A percentile compares a stretch with the other conserved stretches of the same genome.
Evolutionary conservation across 2,113 vertebrate species (phyloP).

Genomic region (Andinoacara biseriatus): DNA sequence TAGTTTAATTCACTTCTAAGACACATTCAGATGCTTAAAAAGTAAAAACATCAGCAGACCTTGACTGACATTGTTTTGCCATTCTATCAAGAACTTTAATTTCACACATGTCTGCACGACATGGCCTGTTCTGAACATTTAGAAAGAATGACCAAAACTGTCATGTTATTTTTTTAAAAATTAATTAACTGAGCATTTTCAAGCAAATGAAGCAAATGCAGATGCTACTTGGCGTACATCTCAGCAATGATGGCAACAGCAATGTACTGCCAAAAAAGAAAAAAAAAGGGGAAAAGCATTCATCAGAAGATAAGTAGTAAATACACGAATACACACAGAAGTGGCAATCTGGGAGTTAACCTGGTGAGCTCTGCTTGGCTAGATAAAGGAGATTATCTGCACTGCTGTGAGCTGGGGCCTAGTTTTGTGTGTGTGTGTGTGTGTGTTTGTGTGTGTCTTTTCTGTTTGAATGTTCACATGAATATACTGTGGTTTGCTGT

Average conservation of each 20-base stretch:
- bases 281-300: background rate
- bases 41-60: background rate
- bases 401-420: conserved; percentile 31
- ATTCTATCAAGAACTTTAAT: background rate
- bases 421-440: background rate
- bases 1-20: background rate
- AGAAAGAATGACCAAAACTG: background rate
- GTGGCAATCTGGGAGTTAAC: conserved; percentile 65
- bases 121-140: background rate
- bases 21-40: background rate
- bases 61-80: background rate
- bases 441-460: background rate
- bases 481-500: conserved; percentile 8
- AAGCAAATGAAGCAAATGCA: conserved; percentile 22
- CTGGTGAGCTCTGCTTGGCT: conserved; percentile 50
- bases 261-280: conserved; percentile 39
- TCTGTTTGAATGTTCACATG: conserved; percentile 1
- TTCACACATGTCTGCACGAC: background rate
- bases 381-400: conserved; percentile 75
- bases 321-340: conserved; percentile 20
- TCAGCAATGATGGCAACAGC: conserved; percentile 25
- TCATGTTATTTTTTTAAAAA: background rate
- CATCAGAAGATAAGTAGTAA: conserved; percentile 18
- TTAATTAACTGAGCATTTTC: background rate
- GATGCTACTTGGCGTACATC: conserved; percentile 14